Conservation (phyloP, 2,888 invertebrate species). For the Ichneumoninae sp. region DNA sequence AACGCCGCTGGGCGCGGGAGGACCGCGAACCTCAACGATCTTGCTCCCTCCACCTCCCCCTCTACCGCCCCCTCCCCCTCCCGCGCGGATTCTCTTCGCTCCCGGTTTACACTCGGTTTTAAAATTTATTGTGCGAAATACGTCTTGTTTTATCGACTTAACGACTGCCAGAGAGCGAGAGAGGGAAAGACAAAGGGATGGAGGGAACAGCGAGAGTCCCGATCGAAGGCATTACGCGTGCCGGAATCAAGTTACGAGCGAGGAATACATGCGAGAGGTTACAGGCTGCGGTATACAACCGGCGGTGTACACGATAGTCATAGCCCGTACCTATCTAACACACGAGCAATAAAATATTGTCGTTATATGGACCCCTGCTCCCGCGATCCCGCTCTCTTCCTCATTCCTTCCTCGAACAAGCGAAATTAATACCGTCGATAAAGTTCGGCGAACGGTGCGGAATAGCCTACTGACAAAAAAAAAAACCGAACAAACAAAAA, state of each 20-base stretch:
- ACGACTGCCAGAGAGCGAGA: constrained; percentile 43
- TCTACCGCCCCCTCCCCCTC: neutral
- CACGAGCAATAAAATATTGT: constrained; percentile 36
- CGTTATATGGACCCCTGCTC: constrained; percentile 26
- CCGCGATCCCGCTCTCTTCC: neutral
- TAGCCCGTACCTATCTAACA: neutral
- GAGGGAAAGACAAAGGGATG: constrained; percentile 8
- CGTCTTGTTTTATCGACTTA: constrained; percentile 54
- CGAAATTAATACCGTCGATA: constrained; percentile 10
- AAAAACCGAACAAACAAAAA: neutral
- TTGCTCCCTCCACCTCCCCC: constrained; percentile 38
- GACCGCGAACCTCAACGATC: constrained; percentile 31
- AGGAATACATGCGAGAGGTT: neutral
- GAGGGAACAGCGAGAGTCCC: constrained; percentile 23
- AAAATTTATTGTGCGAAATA: constrained; percentile 52
- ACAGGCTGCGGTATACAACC: neutral
- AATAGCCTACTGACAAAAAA: neutral
- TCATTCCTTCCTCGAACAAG: neutral
- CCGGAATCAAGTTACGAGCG: constrained; percentile 45
- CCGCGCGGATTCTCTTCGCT: constrained; percentile 18
- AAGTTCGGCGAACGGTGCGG: constrained; percentile 5
- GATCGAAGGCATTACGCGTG: constrained; percentile 36
- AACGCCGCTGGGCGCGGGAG: constrained; percentile 24
- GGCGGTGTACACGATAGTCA: constrained; percentile 8
- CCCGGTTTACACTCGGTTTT: constrained; percentile 49